Conservation (phyloP, 1,140 invertebrate species). For the Sesamia nonagrioides region DNA sequence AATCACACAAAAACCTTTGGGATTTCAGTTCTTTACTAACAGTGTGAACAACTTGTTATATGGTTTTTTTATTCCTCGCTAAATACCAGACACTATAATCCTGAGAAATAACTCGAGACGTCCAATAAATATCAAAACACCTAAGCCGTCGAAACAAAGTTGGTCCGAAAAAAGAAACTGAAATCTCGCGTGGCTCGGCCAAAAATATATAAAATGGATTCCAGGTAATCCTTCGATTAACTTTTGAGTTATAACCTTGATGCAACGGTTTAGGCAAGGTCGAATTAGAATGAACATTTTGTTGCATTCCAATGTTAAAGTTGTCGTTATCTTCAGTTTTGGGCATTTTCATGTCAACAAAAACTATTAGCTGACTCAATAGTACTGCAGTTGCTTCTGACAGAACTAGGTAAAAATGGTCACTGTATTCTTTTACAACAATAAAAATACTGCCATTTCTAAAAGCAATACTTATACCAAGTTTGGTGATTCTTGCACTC, state of each 20-base stretch:
- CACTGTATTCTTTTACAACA: no score
- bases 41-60: not conserved
- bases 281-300: not conserved
- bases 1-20: no score
- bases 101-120: not conserved
- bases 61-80: not conserved
- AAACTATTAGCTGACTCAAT: no score
- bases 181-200: not conserved
- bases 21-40: not conserved
- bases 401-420: no score
- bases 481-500: no score
- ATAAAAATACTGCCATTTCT: no score
- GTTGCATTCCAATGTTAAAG: not conserved
- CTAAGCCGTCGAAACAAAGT: not conserved
- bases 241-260: not conserved
- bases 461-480: no score
- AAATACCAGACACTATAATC: not conserved
- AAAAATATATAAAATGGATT: conserved; percentile 26
- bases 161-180: conserved; percentile 19
- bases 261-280: not conserved
- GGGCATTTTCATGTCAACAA: no score
- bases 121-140: conserved; percentile 2
- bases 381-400: no score
- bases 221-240: conserved; percentile 22
- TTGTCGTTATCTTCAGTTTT: no score